A percentile compares a stretch with the other conserved stretches of the same genome.
These are phyloP conservation scores for Pteruthius melanotis DNA, from an alignment of 2,113 vertebrate genomes.

Conservation along the genomic window DNA sequence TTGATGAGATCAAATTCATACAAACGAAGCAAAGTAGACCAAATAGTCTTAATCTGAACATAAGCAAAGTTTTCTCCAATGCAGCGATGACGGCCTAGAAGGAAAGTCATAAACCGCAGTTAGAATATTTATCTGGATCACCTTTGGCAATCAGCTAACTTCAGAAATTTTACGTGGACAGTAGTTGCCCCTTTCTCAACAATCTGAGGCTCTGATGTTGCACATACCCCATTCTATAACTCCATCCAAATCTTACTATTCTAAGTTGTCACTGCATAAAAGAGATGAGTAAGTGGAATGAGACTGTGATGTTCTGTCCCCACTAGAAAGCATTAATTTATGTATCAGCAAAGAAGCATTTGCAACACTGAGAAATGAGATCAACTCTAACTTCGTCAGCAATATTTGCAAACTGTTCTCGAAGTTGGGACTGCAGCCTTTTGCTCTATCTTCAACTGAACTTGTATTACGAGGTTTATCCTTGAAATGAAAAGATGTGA, in stretches of 20 bases:
- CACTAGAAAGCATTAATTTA: neutral
- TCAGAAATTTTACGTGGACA: neutral
- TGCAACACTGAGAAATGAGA: neutral
- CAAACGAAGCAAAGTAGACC: constrained; percentile 91
- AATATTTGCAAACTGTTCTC: neutral
- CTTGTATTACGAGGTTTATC: neutral
- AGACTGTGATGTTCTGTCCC: neutral
- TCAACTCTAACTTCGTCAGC: rapidly evolving
- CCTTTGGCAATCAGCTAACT: neutral
- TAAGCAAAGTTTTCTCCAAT: constrained; percentile 98
- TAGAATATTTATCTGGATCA: neutral
- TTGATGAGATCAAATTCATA: constrained; percentile 91
- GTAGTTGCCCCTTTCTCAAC: neutral
- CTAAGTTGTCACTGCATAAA: neutral
- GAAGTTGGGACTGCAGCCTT: neutral
- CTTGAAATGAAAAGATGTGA: neutral
- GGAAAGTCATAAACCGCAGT: neutral
- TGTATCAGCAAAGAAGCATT: neutral
- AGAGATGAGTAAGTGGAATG: rapidly evolving
- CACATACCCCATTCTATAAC: neutral
- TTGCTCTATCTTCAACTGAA: neutral
- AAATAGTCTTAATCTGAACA: constrained; percentile 97
- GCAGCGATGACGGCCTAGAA: constrained; percentile 92
- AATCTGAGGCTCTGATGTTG: neutral
- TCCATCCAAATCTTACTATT: neutral